phyloP scores from a whole-genome alignment of 2,797 vertebrate genomes.

The Urosaurus nigricauda region DNA sequence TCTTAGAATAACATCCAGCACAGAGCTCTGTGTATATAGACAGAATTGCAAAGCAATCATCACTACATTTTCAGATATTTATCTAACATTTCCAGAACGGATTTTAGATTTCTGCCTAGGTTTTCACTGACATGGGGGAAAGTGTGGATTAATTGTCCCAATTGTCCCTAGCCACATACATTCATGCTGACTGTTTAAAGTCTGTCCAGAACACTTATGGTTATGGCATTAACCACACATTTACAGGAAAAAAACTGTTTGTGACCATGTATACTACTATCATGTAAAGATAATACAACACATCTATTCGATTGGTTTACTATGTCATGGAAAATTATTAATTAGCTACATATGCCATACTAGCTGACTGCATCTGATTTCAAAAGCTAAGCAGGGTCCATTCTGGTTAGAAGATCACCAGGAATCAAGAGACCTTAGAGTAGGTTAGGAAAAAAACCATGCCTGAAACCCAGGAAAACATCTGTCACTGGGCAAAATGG shows the following conservation, averaged over 20 bases:
- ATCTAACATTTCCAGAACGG: neutral
- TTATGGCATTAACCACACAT: neutral
- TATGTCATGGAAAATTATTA: neutral
- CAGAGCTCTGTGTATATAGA: neutral
- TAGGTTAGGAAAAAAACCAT: too few relatives aligned
- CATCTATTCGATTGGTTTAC: neutral
- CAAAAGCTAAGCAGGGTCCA: too few relatives aligned
- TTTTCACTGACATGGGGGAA: neutral
- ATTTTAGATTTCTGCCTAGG: neutral
- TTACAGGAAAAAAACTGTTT: neutral
- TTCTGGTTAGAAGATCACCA: too few relatives aligned
- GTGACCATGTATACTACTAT: neutral
- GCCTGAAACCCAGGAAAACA: too few relatives aligned
- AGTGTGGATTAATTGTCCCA: neutral
- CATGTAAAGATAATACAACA: neutral
- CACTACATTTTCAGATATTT: neutral
- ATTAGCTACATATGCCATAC: too few relatives aligned
- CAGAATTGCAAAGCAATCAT: neutral
- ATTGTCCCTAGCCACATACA: neutral
- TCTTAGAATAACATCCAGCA: neutral
- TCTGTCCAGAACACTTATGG: neutral
- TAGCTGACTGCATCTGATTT: too few relatives aligned
- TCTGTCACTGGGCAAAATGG: too few relatives aligned
- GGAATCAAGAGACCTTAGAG: too few relatives aligned
- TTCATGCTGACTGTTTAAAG: neutral